Evolutionary conservation across 2,888 invertebrate genomes (phyloP).

Genomic region (Odontocerum albicorne): DNA sequence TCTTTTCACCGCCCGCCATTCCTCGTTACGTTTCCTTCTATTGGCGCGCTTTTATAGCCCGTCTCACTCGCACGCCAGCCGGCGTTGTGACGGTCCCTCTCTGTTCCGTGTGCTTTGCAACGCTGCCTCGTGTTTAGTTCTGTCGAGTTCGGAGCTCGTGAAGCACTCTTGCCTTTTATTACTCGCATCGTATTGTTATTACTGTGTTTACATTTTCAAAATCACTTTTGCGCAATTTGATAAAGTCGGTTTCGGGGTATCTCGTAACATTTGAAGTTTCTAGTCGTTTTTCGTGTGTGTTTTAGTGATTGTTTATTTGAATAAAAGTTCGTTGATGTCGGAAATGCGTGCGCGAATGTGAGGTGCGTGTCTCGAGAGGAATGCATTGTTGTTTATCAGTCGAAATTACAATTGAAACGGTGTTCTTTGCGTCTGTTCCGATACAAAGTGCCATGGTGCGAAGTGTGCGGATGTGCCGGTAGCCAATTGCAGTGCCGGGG

Average conservation of each 20-base stretch:
- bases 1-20: slow-evolving; percentile 25
- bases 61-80: slow-evolving; percentile 35
- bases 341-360: slow-evolving; percentile 18
- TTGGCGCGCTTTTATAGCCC: slow-evolving; percentile 28
- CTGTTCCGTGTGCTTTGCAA: slow-evolving; percentile 23
- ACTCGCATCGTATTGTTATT: slow-evolving; percentile 19
- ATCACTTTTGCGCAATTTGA: slow-evolving; percentile 41
- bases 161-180: slow-evolving; percentile 27
- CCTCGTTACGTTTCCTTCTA: slow-evolving; percentile 20
- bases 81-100: slow-evolving; percentile 2
- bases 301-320: slow-evolving; percentile 21
- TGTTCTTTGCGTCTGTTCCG: neutral
- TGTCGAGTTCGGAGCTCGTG: slow-evolving; percentile 24
- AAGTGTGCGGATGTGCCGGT: slow-evolving; percentile 1
- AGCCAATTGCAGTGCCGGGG: slow-evolving; percentile 24
- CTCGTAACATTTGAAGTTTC: too few species aligned
- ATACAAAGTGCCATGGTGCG: neutral
- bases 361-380: slow-evolving; percentile 15
- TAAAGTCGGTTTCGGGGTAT: slow-evolving; percentile 44
- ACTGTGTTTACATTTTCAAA: slow-evolving; percentile 29
- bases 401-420: neutral
- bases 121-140: slow-evolving; percentile 26
- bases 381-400: slow-evolving; percentile 17
- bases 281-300: slow-evolving; percentile 8
- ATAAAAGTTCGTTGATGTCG: slow-evolving; percentile 33